Evolutionary conservation across 2,888 invertebrate genomes (phyloP).

Genomic region (Nomada ferruginata): DNA sequence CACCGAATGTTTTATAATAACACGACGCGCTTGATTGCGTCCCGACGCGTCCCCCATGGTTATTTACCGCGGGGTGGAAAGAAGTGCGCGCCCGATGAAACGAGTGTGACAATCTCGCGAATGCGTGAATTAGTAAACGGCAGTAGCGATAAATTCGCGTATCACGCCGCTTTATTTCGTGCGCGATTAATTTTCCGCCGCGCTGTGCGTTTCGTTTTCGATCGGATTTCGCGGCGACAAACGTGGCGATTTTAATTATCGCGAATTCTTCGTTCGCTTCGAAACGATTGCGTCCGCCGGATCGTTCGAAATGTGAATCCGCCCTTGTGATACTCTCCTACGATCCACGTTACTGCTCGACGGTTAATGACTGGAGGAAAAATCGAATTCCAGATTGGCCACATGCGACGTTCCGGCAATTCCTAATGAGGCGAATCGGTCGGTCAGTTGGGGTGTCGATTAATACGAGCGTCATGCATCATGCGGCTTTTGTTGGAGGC

Average conservation of each 20-base stretch:
- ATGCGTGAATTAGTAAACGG: slow-evolving; percentile 15
- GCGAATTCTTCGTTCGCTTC: neutral
- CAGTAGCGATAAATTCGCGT: slow-evolving; percentile 9
- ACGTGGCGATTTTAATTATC: neutral
- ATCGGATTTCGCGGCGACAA: neutral
- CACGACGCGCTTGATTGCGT: slow-evolving; percentile 40
- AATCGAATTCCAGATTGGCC: slow-evolving; percentile 8
- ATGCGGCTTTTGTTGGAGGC: slow-evolving; percentile 40
- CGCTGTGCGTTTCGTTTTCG: neutral
- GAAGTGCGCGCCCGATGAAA: neutral
- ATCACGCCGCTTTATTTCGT: slow-evolving; percentile 3
- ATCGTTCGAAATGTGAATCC: too few species aligned
- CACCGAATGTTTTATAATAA: slow-evolving; percentile 50
- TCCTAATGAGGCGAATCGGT: slow-evolving; percentile 33
- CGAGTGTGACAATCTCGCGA: neutral
- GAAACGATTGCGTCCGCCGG: too few species aligned
- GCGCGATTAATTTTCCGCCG: neutral
- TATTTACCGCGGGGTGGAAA: slow-evolving; percentile 8
- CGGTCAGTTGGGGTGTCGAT: slow-evolving; percentile 27
- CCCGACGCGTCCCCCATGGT: neutral
- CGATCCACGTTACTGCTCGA: neutral
- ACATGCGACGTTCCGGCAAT: slow-evolving; percentile 7
- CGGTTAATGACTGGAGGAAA: neutral
- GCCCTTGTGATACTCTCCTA: too few species aligned
- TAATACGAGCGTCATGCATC: slow-evolving; percentile 33